phyloP scores from a whole-genome alignment of 2,113 vertebrate species.

The Sylvietta virens region DNA sequence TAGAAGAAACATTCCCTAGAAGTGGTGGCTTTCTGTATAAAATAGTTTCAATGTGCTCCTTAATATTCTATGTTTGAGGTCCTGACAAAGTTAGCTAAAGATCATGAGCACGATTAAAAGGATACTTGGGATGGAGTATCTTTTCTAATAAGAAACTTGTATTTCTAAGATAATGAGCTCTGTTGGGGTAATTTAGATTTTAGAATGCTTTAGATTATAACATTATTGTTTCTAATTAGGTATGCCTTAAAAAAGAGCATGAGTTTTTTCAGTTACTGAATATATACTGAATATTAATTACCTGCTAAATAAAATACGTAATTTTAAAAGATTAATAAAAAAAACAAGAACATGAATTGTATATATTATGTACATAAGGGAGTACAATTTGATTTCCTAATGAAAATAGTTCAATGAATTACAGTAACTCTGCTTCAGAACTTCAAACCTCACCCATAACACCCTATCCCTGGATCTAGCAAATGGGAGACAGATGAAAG shows the following conservation, averaged over 20 bases:
- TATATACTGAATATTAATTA: background rate
- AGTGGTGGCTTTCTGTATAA: background rate
- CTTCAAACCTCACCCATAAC: background rate
- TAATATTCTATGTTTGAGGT: background rate
- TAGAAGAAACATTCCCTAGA: background rate
- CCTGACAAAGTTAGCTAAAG: background rate
- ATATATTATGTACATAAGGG: background rate
- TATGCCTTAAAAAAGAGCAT: background rate
- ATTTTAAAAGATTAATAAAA: background rate
- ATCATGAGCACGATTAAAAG: background rate
- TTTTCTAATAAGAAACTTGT: background rate
- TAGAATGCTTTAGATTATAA: background rate
- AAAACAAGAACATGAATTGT: background rate
- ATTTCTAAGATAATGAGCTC: background rate
- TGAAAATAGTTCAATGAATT: background rate
- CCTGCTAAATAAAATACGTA: fast-evolving
- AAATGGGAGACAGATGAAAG: background rate
- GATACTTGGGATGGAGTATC: background rate
- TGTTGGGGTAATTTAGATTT: background rate
- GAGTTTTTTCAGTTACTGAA: background rate
- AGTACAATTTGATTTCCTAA: background rate
- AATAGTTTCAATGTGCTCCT: background rate
- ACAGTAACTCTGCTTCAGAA: background rate
- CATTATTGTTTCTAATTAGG: background rate
- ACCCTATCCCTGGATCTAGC: fast-evolving